phyloP scores from a whole-genome alignment of 1,140 invertebrate species.

The Agrilus planipennis region DNA sequence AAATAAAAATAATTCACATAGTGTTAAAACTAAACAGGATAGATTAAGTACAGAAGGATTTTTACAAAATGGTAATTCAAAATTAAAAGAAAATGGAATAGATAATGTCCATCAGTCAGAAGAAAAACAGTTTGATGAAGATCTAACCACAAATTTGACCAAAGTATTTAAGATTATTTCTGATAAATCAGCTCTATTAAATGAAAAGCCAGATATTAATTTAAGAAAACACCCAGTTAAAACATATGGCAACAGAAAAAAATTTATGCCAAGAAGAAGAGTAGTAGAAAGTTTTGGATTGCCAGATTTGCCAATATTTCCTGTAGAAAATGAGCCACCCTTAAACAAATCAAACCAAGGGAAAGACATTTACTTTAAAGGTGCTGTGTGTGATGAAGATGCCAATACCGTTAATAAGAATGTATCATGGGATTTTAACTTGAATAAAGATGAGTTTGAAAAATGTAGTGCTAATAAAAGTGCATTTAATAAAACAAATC shows the following conservation, averaged over 20 bases:
- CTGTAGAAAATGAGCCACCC: conserved; percentile 11
- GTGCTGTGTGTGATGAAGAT: too few relatives aligned
- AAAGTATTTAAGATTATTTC: conserved; percentile 21
- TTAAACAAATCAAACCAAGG: too few relatives aligned
- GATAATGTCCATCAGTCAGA: not conserved
- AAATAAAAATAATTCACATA: too few relatives aligned
- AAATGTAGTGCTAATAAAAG: too few relatives aligned
- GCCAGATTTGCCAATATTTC: conserved; percentile 19
- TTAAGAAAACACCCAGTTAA: too few relatives aligned
- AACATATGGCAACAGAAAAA: conserved; percentile 19
- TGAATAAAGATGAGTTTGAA: too few relatives aligned
- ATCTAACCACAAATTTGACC: conserved; percentile 12
- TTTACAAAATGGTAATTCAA: conserved; percentile 2
- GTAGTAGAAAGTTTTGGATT: conserved; percentile 21
- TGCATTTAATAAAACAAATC: too few relatives aligned
- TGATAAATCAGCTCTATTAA: conserved; percentile 9
- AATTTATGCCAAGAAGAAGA: conserved; percentile 10
- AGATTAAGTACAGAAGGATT: not conserved
- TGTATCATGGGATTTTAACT: too few relatives aligned
- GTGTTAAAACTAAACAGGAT: not conserved
- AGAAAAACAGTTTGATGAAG: conserved; percentile 1
- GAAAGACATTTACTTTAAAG: too few relatives aligned
- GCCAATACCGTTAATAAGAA: too few relatives aligned
- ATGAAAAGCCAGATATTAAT: too few relatives aligned
- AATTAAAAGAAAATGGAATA: not conserved